Percentiles rank a stretch among this genome's conserved stretches.
Conservation (phyloP, 1,140 invertebrate species). For the Dendroctonus ponderosae region DNA sequence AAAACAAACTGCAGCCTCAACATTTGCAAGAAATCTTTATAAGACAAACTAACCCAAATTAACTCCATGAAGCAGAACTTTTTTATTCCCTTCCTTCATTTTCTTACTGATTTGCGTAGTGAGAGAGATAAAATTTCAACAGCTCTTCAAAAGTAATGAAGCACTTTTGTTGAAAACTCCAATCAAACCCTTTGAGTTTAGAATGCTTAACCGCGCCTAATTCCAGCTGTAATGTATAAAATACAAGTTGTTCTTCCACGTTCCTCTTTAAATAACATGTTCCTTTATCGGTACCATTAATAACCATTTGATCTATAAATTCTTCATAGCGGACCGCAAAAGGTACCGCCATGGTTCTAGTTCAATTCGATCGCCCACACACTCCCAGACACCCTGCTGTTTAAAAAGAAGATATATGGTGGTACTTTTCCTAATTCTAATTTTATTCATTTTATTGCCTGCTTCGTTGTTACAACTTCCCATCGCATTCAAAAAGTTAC, state of each 20-base stretch:
- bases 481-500: not conserved
- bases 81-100: too few relatives aligned
- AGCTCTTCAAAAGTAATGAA: not conserved
- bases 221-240: too few relatives aligned
- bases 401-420: constrained; percentile 11
- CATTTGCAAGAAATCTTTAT: too few relatives aligned
- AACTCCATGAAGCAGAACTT: too few relatives aligned
- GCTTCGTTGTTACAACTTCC: constrained; percentile 3
- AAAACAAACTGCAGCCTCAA: too few relatives aligned
- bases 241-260: not conserved
- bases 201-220: too few relatives aligned
- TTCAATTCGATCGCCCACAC: constrained; percentile 14
- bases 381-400: constrained; percentile 7
- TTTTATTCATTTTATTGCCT: constrained; percentile 19
- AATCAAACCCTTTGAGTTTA: not conserved
- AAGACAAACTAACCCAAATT: too few relatives aligned
- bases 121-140: not conserved
- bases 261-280: constrained; percentile 4
- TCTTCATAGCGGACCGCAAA: constrained; percentile 1
- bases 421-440: constrained; percentile 16
- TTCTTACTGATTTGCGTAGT: too few relatives aligned
- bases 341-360: constrained; percentile 5
- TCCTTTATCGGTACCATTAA: constrained; percentile 16
- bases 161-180: not conserved
- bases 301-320: constrained; percentile 23